Percentiles rank a stretch among this genome's conserved stretches.
Conservation (phyloP, 2,888 invertebrate genomes). For the Drosophila heteroneura region DNA sequence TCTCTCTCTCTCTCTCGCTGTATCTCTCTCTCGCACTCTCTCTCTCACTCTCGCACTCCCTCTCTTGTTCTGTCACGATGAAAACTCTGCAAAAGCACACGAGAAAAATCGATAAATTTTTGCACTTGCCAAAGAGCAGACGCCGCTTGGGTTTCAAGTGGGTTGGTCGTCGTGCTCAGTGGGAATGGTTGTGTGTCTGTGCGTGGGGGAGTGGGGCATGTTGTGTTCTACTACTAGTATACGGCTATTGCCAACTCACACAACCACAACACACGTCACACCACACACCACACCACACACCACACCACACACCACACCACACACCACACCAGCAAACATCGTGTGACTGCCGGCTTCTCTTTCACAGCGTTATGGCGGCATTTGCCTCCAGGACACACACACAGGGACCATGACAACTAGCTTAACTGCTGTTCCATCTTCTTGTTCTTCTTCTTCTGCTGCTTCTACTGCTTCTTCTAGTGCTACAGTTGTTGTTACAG, state of each 20-base stretch:
- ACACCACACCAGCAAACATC: not conserved
- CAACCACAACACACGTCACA: not conserved
- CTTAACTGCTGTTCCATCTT: conserved; percentile 19
- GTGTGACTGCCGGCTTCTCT: conserved; percentile 10
- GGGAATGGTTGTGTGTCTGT: not conserved
- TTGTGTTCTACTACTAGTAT: not conserved
- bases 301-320: not conserved
- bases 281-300: not conserved
- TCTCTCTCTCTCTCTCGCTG: not conserved
- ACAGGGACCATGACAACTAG: conserved; percentile 27
- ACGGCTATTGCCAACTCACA: not conserved
- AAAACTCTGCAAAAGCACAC: conserved; percentile 36
- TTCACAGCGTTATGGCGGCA: conserved; percentile 29
- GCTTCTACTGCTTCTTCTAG: not conserved
- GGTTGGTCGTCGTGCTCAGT: not conserved
- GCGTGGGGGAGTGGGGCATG: not conserved
- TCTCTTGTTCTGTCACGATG: conserved; percentile 7
- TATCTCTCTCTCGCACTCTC: not conserved
- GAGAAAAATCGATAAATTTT: conserved; percentile 59
- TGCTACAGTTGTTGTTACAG: conserved; percentile 3
- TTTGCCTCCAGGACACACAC: conserved; percentile 26
- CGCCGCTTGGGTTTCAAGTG: conserved; percentile 24
- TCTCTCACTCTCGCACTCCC: not conserved
- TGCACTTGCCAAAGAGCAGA: conserved; percentile 57
- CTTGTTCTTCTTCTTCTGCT: not conserved